A percentile compares a stretch with the other conserved stretches of the same genome.
These are phyloP conservation scores for Nibea coibor DNA, from an alignment of 2,113 vertebrate species.

Conservation along the genomic window DNA sequence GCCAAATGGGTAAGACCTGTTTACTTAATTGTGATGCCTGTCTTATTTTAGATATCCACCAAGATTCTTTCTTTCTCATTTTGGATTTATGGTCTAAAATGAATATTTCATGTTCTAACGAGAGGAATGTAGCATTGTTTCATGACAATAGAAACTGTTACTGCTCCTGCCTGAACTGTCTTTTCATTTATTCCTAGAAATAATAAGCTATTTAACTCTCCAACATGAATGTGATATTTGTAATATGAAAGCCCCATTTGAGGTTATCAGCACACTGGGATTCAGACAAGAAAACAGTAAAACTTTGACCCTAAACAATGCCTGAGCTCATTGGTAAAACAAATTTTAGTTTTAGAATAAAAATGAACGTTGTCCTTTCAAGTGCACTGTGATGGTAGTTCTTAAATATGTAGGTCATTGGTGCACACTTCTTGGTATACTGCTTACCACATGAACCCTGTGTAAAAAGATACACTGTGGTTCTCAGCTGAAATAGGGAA, in stretches of 20 bases:
- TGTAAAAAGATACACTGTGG: background rate
- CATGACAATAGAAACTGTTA: background rate
- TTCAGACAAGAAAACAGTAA: background rate
- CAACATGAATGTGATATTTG: background rate
- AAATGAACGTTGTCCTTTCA: too few species aligned
- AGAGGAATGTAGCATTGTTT: background rate
- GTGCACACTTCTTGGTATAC: background rate
- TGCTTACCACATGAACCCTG: background rate
- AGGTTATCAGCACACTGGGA: background rate
- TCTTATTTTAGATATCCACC: background rate
- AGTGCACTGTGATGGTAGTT: too few species aligned
- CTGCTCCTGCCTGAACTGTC: background rate
- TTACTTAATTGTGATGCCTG: background rate
- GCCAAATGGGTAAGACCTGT: slow-evolving; percentile 71
- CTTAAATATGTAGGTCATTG: background rate
- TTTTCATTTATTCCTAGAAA: background rate
- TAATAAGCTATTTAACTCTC: background rate
- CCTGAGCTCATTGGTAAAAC: background rate
- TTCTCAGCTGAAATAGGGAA: slow-evolving; percentile 54
- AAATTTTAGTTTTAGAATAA: background rate
- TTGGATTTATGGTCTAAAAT: background rate
- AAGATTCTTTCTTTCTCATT: background rate
- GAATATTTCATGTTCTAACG: background rate
- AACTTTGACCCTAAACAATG: background rate
- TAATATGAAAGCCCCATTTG: background rate